These are phyloP conservation scores for Drosophila neotestacea DNA, from an alignment of 2,888 invertebrate species.

Conservation along the genomic window DNA sequence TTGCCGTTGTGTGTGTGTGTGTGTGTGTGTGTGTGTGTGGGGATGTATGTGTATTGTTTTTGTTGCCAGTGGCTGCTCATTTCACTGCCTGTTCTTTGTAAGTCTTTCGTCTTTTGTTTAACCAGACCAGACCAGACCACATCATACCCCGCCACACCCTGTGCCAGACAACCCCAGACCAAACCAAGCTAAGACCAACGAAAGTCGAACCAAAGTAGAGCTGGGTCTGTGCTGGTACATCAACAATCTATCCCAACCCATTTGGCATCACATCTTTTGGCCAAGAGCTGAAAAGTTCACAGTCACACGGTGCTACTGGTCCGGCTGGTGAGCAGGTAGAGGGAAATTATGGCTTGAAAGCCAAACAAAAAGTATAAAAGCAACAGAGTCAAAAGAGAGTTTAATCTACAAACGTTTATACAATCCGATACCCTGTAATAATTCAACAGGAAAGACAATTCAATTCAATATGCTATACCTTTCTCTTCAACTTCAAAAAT, in stretches of 20 bases:
- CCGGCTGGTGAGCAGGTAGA: not conserved
- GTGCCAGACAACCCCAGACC: slow-evolving; percentile 25
- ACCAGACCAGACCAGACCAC: slow-evolving; percentile 46
- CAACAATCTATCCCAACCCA: slow-evolving; percentile 30
- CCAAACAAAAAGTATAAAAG: slow-evolving; percentile 28
- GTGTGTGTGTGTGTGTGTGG: slow-evolving; percentile 11
- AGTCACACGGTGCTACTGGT: slow-evolving; percentile 11
- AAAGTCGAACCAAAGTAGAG: not conserved
- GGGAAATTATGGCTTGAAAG: slow-evolving; percentile 38
- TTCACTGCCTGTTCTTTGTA: slow-evolving; percentile 59
- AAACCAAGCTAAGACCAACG: slow-evolving; percentile 8
- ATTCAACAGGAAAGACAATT: not conserved
- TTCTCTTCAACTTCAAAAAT: no score
- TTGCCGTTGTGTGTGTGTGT: slow-evolving; percentile 50
- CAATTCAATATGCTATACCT: not conserved
- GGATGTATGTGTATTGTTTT: slow-evolving; percentile 6
- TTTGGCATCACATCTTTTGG: slow-evolving; percentile 28
- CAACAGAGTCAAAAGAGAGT: slow-evolving; percentile 1
- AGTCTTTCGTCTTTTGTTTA: slow-evolving; percentile 64
- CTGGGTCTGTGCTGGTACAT: slow-evolving; percentile 10
- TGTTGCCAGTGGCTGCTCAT: slow-evolving; percentile 53
- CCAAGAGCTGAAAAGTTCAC: slow-evolving; percentile 36
- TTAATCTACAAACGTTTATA: not conserved
- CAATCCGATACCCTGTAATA: slow-evolving; percentile 1
- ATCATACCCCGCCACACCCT: no score